phyloP scores from a whole-genome alignment of 2,113 vertebrate species.

The Pseudolaguvia tuberculata region DNA sequence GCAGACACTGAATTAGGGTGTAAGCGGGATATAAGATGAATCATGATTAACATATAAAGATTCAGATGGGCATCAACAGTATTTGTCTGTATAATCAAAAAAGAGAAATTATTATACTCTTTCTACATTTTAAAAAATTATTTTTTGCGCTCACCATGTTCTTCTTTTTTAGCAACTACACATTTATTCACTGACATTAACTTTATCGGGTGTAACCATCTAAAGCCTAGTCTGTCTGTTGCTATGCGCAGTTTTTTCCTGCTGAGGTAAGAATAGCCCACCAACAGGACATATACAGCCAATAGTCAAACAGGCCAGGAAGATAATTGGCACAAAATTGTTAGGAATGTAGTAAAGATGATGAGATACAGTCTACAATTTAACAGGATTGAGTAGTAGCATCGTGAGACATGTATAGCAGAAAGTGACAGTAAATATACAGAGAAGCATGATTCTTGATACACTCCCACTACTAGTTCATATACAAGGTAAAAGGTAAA shows the following conservation, averaged over 20 bases:
- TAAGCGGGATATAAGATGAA: too few species aligned
- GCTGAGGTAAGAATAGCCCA: conserved; percentile 4
- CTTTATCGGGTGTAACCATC: neutral
- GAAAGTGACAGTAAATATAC: neutral
- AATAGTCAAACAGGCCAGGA: neutral
- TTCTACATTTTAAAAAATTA: too few species aligned
- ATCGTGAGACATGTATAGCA: neutral
- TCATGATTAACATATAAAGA: too few species aligned
- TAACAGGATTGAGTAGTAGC: neutral
- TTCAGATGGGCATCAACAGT: too few species aligned
- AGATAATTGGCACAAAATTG: neutral
- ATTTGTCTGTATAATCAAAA: neutral
- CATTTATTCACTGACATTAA: neutral
- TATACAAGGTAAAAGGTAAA: too few species aligned
- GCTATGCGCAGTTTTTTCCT: conserved; percentile 6
- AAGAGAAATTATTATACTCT: too few species aligned
- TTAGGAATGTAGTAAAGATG: neutral
- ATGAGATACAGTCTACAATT: neutral
- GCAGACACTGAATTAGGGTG: too few species aligned
- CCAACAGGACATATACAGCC: neutral
- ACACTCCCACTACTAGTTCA: too few species aligned
- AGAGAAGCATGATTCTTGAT: too few species aligned
- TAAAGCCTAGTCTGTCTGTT: conserved; percentile 1
- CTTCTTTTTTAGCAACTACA: neutral
- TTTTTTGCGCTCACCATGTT: neutral